These are phyloP conservation scores for Dynastes tityus DNA, from an alignment of 2,888 invertebrate species.

Conservation along the genomic window DNA sequence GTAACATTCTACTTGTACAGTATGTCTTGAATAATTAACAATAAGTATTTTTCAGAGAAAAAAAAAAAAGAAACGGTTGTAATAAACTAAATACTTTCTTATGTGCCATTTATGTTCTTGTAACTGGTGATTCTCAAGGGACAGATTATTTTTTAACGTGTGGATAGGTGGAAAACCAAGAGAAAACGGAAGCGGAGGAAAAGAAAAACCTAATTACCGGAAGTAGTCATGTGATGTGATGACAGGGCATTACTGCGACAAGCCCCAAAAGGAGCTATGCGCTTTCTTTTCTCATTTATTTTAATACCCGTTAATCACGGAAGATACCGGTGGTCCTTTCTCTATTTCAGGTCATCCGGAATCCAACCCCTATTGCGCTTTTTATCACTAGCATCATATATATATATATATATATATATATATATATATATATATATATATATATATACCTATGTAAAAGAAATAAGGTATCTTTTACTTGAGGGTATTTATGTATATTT, in stretches of 20 bases:
- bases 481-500: neutral
- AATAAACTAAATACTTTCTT: slow-evolving; percentile 29
- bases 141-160: slow-evolving; percentile 45
- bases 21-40: no score
- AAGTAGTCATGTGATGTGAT: slow-evolving; percentile 70
- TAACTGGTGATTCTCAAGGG: slow-evolving; percentile 26
- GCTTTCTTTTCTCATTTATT: slow-evolving; percentile 58
- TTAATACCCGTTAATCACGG: slow-evolving; percentile 58
- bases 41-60: neutral
- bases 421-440: neutral
- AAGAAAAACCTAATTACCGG: slow-evolving; percentile 70
- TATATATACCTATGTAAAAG: neutral
- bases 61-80: neutral
- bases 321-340: slow-evolving; percentile 44
- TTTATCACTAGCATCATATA: slow-evolving; percentile 9
- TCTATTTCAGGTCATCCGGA: slow-evolving; percentile 47
- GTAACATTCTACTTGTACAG: no score
- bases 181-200: slow-evolving; percentile 59
- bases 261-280: slow-evolving; percentile 64
- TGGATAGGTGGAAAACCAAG: slow-evolving; percentile 55
- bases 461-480: neutral
- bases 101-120: slow-evolving; percentile 2
- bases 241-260: slow-evolving; percentile 68
- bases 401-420: neutral
- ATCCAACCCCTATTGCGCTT: slow-evolving; percentile 31